Base-by-base conservation (phyloP, 1,140 invertebrate species). In the Polyergus mexicanus region DNA sequence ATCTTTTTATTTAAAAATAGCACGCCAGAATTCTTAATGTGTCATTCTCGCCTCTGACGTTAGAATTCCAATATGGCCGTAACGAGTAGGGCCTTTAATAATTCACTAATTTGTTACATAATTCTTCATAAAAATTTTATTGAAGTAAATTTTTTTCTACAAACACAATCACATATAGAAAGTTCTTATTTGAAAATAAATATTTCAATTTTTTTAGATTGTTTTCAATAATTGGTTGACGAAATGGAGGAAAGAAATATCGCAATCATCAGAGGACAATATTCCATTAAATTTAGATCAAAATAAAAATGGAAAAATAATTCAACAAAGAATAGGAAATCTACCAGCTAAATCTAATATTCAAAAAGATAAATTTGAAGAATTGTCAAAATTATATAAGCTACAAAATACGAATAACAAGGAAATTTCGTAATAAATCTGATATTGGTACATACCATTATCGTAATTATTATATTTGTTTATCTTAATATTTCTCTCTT, bases 241-340 rank as follows among this genome's bases (percentile, higher is more conserved):
- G 0, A 86, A 89, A 7, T 90, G 89, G 89, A 89, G 68, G 54
- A 60, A 89, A 8, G 88, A 81, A 0, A 87, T 87, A 38, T 16
- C 10, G 0, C 60, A 54, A 19, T 65, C 72, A 11, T 25, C 74
- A 0, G 41, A 77, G 25, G 35, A 74, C n/a, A 47, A 74, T 6
- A 11, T 38, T 1, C n/a, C 58, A 16, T 25, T 51, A 25, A 63
- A 25, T 22, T 8, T 16, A 22, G 2, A 28, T 47, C 28, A 68
- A 7, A 32, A 10, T 7, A n/a, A 75, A 56, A 44, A 68, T 5
- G 28, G 1, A 16, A 56, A 54, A 35, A 32, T 62, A 11, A 25
- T 7, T 2, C 13, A 41, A 16, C 80, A 62, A 38, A 80, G 66
- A 51, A 89, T 84, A 80, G 51, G 16, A 3, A 71, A 44, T 8